phyloP scores from a whole-genome alignment of 1,140 invertebrate genomes.

The Heliothis subflexa region DNA sequence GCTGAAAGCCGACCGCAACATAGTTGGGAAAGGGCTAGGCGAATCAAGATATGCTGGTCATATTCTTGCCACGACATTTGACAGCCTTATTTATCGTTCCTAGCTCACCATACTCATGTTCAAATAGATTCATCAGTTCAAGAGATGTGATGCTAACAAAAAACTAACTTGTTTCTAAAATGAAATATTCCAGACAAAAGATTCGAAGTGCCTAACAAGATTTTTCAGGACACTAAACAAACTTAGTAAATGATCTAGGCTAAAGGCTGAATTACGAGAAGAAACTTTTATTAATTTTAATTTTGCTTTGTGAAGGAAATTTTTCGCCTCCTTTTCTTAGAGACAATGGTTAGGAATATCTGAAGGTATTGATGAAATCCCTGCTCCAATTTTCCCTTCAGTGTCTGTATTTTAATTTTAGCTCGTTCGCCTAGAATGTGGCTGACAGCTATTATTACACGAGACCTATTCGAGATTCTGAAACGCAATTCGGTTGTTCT shows the following conservation, averaged over 20 bases:
- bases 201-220: background rate
- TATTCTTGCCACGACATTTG: too few species aligned
- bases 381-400: background rate
- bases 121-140: too few species aligned
- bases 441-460: slow-evolving; percentile 23
- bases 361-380: background rate
- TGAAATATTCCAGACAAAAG: background rate
- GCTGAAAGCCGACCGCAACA: too few species aligned
- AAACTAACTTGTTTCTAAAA: background rate
- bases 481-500: background rate
- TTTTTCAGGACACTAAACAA: slow-evolving; percentile 1
- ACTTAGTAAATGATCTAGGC: background rate
- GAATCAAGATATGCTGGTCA: too few species aligned
- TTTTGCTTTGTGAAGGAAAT: background rate
- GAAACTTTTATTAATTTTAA: slow-evolving; percentile 33
- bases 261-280: slow-evolving; percentile 1
- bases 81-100: too few species aligned
- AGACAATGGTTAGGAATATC: background rate
- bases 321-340: background rate
- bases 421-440: background rate
- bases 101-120: too few species aligned
- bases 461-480: slow-evolving; percentile 9
- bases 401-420: background rate
- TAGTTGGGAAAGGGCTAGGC: too few species aligned
- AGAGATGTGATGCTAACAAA: too few species aligned